Conservation (phyloP, 2,797 vertebrate genomes). For the Ataeniobius toweri region DNA sequence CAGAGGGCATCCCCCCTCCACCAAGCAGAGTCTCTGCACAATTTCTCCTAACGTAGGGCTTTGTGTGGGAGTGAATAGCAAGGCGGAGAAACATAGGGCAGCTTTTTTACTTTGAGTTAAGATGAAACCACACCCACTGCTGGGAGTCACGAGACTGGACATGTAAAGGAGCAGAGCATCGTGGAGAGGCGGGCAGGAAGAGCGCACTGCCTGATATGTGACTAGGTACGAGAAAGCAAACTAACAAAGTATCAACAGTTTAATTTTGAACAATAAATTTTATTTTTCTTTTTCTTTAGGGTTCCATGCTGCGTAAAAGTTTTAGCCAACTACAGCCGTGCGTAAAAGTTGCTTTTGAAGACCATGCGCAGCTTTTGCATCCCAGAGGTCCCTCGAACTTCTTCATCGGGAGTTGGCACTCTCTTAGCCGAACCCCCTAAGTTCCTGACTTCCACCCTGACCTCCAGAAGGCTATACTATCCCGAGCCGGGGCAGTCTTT, state of each 20-base stretch:
- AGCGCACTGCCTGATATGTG: not conserved
- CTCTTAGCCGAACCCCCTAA: not conserved
- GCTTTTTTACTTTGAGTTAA: not conserved
- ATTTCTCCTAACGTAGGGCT: not conserved
- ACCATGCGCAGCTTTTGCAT: conserved; percentile 1
- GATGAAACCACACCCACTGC: not conserved
- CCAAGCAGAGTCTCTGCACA: not conserved
- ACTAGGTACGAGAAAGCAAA: not conserved
- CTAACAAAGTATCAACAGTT: not conserved
- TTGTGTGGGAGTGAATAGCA: not conserved
- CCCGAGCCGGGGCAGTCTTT: conserved; percentile 67
- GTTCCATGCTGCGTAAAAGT: not conserved
- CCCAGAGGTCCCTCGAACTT: not conserved
- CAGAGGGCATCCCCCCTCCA: not conserved
- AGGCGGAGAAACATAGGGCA: not conserved
- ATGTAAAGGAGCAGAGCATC: not conserved
- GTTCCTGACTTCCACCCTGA: conserved; percentile 69
- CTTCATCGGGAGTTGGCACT: not conserved
- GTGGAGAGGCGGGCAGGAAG: not conserved
- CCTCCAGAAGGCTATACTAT: conserved; percentile 77
- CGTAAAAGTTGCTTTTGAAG: not conserved
- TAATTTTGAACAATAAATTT: not conserved
- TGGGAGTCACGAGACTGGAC: not conserved
- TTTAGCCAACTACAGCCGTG: not conserved
- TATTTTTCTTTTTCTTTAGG: not conserved